These are phyloP conservation scores for Sterrhoptilus dennistouni DNA, from an alignment of 2,113 vertebrate species.

Conservation along the genomic window DNA sequence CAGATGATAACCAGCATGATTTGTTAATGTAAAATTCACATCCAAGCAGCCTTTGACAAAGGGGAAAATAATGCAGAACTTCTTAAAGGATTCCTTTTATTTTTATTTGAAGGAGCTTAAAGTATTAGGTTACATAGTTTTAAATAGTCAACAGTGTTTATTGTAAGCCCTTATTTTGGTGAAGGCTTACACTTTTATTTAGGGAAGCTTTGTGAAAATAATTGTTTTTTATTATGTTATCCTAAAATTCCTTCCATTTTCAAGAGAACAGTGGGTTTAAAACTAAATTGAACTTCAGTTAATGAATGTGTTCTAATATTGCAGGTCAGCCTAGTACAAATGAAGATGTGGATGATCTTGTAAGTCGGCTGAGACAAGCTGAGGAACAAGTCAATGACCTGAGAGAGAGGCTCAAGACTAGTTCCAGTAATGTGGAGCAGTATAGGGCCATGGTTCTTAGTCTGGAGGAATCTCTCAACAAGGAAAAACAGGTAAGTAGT, in stretches of 20 bases:
- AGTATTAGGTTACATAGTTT: neutral
- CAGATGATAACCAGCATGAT: neutral
- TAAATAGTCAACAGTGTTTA: neutral
- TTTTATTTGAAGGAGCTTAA: neutral
- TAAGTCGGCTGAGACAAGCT: slow-evolving; percentile 80
- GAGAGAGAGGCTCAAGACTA: slow-evolving; percentile 82
- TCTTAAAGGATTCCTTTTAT: neutral
- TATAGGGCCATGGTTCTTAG: slow-evolving; percentile 90
- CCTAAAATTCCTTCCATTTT: neutral
- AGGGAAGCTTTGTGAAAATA: neutral
- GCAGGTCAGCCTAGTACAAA: slow-evolving; percentile 73
- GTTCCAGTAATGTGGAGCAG: slow-evolving; percentile 85
- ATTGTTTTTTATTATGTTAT: neutral
- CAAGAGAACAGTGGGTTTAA: neutral
- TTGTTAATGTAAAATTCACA: neutral
- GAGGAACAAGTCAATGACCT: slow-evolving; percentile 85
- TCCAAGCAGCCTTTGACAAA: neutral
- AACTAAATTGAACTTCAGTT: neutral
- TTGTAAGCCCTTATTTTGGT: neutral
- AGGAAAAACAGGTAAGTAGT: slow-evolving; percentile 88
- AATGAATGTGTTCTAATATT: neutral
- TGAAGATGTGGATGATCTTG: slow-evolving; percentile 84
- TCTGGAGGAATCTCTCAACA: slow-evolving; percentile 91
- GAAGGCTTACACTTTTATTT: neutral
- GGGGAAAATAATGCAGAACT: neutral